Conservation (phyloP, 2,888 invertebrate genomes). For the Heliconius charithonia region DNA sequence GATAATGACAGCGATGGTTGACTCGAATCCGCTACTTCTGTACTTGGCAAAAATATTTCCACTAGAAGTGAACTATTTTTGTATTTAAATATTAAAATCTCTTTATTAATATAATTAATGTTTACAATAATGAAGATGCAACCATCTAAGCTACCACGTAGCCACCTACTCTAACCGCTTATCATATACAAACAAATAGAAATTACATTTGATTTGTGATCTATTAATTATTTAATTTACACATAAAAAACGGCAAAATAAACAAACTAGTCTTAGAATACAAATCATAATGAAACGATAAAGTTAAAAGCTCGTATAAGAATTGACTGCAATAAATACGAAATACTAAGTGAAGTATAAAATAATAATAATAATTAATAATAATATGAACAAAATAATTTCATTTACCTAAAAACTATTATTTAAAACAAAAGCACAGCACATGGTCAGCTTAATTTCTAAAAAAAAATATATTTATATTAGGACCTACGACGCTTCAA, state of each 20-base stretch:
- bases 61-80: slow-evolving; percentile 80
- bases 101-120: slow-evolving; percentile 62
- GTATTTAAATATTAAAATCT: slow-evolving; percentile 82
- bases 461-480: slow-evolving; percentile 68
- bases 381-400: slow-evolving; percentile 70
- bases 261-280: slow-evolving; percentile 64
- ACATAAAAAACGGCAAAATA: slow-evolving; percentile 73
- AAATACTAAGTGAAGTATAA: slow-evolving; percentile 65
- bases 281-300: slow-evolving; percentile 55
- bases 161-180: slow-evolving; percentile 70
- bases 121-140: slow-evolving; percentile 74
- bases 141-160: slow-evolving; percentile 77
- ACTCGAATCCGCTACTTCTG: slow-evolving; percentile 76
- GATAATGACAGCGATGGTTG: slow-evolving; percentile 83
- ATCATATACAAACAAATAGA: slow-evolving; percentile 73
- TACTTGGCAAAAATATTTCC: slow-evolving; percentile 82
- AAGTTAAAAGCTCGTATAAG: slow-evolving; percentile 68
- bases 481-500: slow-evolving; percentile 72
- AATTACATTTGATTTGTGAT: slow-evolving; percentile 75
- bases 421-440: slow-evolving; percentile 84
- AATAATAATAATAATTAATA: slow-evolving; percentile 66
- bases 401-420: slow-evolving; percentile 77
- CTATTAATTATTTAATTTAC: slow-evolving; percentile 60
- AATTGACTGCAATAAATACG: slow-evolving; percentile 80
- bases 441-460: slow-evolving; percentile 81